Conservation (phyloP, 1,140 invertebrate genomes). For the Propsilocerus akamusi region DNA sequence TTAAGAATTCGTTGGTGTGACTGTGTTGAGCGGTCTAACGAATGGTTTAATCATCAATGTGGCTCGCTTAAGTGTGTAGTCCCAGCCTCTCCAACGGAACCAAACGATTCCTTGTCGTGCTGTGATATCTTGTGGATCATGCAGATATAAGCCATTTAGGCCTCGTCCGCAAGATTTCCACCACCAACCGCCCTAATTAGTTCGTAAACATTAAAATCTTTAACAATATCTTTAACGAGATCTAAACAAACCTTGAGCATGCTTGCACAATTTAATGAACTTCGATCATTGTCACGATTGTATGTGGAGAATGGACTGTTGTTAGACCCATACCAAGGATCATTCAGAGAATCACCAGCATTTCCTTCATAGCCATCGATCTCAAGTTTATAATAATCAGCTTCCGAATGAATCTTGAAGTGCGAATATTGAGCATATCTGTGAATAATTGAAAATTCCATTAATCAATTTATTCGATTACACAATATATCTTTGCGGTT, state of each 20-base stretch:
- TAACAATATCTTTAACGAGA: too few relatives aligned
- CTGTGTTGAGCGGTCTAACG: not conserved
- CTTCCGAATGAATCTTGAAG: conserved; percentile 70
- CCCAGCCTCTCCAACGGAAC: conserved; percentile 88
- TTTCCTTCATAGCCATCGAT: conserved; percentile 74
- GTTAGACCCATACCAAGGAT: conserved; percentile 74
- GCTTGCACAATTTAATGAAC: conserved; percentile 45
- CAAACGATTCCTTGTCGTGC: conserved; percentile 83
- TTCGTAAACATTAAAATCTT: too few relatives aligned
- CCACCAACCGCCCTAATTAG: conserved; percentile 81
- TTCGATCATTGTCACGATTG: conserved; percentile 57
- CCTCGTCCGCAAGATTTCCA: conserved; percentile 82
- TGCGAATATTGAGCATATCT: conserved; percentile 75
- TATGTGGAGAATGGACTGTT: conserved; percentile 78
- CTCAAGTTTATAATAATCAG: conserved; percentile 70
- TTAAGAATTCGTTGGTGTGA: not conserved
- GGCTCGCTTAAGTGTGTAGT: conserved; percentile 75
- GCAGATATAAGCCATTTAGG: conserved; percentile 70
- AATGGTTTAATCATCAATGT: conserved; percentile 79
- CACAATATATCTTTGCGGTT: not conserved
- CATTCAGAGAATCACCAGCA: conserved; percentile 65
- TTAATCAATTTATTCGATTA: not conserved
- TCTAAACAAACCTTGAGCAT: conserved; percentile 4
- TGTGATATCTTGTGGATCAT: conserved; percentile 72
- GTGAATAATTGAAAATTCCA: conserved; percentile 10